Evolutionary conservation across 1,140 invertebrate species (phyloP), one percentile per base, ranked within the genome.

Genomic region (Cardiocondyla obscurior): DNA sequence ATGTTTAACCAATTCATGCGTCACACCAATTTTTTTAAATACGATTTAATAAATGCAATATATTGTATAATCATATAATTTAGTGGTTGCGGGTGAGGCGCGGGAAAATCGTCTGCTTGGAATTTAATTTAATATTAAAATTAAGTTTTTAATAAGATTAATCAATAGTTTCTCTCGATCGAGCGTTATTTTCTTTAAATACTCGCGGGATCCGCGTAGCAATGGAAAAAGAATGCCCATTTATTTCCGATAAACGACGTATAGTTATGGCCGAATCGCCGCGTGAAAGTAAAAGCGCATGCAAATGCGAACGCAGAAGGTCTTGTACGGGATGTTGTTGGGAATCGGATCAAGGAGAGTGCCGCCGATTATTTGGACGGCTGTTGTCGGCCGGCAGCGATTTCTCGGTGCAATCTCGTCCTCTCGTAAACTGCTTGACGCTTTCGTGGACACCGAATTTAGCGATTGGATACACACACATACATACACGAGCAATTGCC

Each of bases 251-350:
- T 77, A 53, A 39, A 57, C 30, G 46, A 36, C 25, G 42, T 12
- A 5, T 19, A 14, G 22, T 76, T 33, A 39, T 46, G 60, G 53
- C 46, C 39, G 51, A 33, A 74, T 8, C 49, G 30, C 5, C 44
- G 25, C 42, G 77, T 81, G 85, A 89, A 89, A 89, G 86, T 86
- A 86, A 89, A 82, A 89, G 86, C 84, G 57, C 67, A 87, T 85
- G 87, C 76, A 87, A 85, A 88, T 87, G 70, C 39, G 57, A 60
- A 79, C 49, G 73, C 53, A 73, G 36, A 60, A 55, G 67, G 36
- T 60, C 84, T 67, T 65, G 82, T 85, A 85, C 39, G 60, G 51
- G 51, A 57, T 44, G 46, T 55, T 53, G 65, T 44, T 62, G 44
- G 64, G 44, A 70, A 84, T 60, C 65, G 55, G 65, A 81, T 72